A percentile compares a stretch with the other conserved stretches of the same genome.
Evolutionary conservation across 2,797 vertebrate genomes (phyloP).

Genomic region (Catostomus latipinnis): DNA sequence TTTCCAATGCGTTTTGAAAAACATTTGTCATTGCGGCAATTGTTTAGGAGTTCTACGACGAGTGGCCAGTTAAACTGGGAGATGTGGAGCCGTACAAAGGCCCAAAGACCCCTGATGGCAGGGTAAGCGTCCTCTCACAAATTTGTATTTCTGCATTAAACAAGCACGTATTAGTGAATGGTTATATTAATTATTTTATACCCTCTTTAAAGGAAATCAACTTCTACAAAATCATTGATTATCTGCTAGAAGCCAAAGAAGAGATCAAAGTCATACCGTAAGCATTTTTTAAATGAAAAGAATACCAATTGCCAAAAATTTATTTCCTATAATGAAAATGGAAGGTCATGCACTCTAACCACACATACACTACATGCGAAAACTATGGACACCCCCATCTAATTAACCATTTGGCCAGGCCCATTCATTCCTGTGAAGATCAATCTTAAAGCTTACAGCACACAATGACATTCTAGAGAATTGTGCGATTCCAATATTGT

Average conservation of each 20-base stretch:
- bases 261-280: constrained; percentile 99
- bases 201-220: constrained; percentile 84
- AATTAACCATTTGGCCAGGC: too few species aligned
- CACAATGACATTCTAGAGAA: too few species aligned
- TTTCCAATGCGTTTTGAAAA: not conserved
- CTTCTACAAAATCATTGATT: constrained; percentile 99
- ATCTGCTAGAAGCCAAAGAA: constrained; percentile 93
- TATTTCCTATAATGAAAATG: not conserved
- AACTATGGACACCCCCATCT: too few species aligned
- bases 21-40: constrained; percentile 2
- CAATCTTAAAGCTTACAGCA: too few species aligned
- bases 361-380: not conserved
- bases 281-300: constrained; percentile 67
- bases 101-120: constrained; percentile 93
- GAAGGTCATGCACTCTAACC: not conserved
- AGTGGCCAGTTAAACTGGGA: constrained; percentile 95
- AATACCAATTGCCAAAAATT: not conserved
- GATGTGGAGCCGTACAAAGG: constrained; percentile 96
- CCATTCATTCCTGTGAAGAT: too few species aligned
- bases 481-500: too few species aligned
- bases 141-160: not conserved
- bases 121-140: constrained; percentile 64
- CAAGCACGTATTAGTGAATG: not conserved
- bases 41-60: constrained; percentile 93
- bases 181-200: not conserved